Conservation (phyloP, 2,797 vertebrate genomes). For the Leptatherina wallacei region DNA sequence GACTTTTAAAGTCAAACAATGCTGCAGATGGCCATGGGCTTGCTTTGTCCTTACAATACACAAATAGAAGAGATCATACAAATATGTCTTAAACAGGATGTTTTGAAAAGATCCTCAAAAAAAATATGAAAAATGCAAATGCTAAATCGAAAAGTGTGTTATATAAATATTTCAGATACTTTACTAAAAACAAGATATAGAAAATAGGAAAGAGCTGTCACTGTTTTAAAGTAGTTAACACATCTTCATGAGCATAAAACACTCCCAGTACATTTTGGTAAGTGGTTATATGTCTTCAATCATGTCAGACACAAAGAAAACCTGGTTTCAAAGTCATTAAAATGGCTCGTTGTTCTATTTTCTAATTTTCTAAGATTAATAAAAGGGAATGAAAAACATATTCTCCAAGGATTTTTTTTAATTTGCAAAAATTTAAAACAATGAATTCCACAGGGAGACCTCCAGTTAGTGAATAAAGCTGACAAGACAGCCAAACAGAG, state of each 20-base stretch:
- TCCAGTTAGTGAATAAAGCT: constrained; percentile 59
- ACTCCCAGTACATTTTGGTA: constrained; percentile 56
- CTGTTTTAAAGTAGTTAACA: constrained; percentile 52
- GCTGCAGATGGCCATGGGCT: constrained; percentile 14
- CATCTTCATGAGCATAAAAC: constrained; percentile 48
- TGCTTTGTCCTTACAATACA: constrained; percentile 17
- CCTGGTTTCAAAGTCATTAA: constrained; percentile 77
- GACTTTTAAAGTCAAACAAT: constrained; percentile 34
- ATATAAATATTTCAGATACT: neutral
- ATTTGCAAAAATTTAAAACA: constrained; percentile 76
- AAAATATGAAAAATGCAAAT: constrained; percentile 6
- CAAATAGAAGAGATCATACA: constrained; percentile 17
- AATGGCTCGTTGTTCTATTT: constrained; percentile 78
- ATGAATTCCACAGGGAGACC: constrained; percentile 58
- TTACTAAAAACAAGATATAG: neutral
- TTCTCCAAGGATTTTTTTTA: constrained; percentile 76
- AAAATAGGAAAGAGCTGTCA: constrained; percentile 31
- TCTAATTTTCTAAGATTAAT: constrained; percentile 81
- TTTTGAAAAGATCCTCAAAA: constrained; percentile 1
- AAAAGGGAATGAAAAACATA: constrained; percentile 74
- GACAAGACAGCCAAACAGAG: constrained; percentile 32
- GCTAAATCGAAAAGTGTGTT: no score
- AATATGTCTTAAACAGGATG: constrained; percentile 12
- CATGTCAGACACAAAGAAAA: constrained; percentile 64
- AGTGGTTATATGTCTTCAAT: constrained; percentile 54